Percentiles rank a stretch among this genome's conserved stretches.
Conservation (phyloP, 2,888 invertebrate genomes). For the Melanophora roralis region DNA sequence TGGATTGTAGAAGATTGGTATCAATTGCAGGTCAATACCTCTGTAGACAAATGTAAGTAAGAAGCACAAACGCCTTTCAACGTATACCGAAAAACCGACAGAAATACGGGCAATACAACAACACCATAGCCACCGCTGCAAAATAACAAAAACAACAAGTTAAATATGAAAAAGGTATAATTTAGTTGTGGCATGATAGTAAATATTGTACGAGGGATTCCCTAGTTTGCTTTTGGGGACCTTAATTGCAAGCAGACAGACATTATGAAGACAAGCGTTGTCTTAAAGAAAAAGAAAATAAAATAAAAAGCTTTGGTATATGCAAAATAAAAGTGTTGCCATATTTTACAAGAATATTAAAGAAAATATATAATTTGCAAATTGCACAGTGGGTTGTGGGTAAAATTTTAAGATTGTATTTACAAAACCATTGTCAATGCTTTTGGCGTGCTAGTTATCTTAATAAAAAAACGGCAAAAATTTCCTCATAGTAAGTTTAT, state of each 20-base stretch:
- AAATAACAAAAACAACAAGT: constrained; percentile 50
- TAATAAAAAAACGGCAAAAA: too few species aligned
- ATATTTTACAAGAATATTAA: constrained; percentile 32
- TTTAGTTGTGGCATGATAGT: constrained; percentile 52
- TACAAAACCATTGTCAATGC: too few species aligned
- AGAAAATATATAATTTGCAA: background rate
- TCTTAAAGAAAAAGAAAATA: constrained; percentile 16
- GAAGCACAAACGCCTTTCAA: constrained; percentile 59
- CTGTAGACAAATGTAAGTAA: constrained; percentile 62
- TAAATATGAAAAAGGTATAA: constrained; percentile 59
- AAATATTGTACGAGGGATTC: constrained; percentile 69
- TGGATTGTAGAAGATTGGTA: constrained; percentile 74
- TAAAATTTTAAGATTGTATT: too few species aligned
- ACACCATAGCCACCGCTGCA: background rate
- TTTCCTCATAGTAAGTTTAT: too few species aligned
- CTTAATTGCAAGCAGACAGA: constrained; percentile 57
- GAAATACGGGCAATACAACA: constrained; percentile 12
- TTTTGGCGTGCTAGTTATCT: too few species aligned
- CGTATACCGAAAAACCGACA: constrained; percentile 37
- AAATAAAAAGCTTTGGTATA: constrained; percentile 32
- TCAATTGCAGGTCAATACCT: constrained; percentile 75
- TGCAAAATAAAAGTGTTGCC: constrained; percentile 59
- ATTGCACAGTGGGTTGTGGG: constrained; percentile 17
- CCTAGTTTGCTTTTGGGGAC: constrained; percentile 70
- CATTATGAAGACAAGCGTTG: constrained; percentile 66